A percentile compares a stretch with the other conserved stretches of the same genome.
Evolutionary conservation across 1,140 invertebrate species (phyloP).

Genomic region (Zelostemma sp.): DNA sequence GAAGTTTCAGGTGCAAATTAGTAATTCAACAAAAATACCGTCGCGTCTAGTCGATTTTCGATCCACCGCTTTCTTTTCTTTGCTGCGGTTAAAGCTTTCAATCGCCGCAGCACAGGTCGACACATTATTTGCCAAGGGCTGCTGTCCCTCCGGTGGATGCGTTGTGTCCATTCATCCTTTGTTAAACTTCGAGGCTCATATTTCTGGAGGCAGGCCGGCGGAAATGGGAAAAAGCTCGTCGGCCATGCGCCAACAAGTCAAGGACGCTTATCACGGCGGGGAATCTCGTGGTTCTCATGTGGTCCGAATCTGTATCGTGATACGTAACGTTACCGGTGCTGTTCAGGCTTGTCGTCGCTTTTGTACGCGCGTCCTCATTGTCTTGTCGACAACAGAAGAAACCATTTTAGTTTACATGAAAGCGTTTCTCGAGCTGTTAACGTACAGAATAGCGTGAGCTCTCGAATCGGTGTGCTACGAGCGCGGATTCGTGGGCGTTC

Average conservation of each 20-base stretch:
- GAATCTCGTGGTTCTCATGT: slow-evolving; percentile 35
- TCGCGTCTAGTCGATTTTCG: no score
- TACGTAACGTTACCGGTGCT: slow-evolving; percentile 46
- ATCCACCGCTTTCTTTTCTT: no score
- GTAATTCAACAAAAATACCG: no score
- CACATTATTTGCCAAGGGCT: no score
- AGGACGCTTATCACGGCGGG: slow-evolving; percentile 32
- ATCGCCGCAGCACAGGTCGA: no score
- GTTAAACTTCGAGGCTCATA: slow-evolving; percentile 20
- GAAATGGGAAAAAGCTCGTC: slow-evolving; percentile 42
- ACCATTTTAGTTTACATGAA: slow-evolving; percentile 21
- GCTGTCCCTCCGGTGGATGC: slow-evolving; percentile 10
- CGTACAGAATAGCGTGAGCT: slow-evolving; percentile 9
- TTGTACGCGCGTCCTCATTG: slow-evolving; percentile 49
- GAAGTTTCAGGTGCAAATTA: no score
- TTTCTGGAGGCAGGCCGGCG: slow-evolving; percentile 21
- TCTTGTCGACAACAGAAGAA: slow-evolving; percentile 41
- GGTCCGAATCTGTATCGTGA: slow-evolving; percentile 36
- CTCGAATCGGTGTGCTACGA: slow-evolving; percentile 8
- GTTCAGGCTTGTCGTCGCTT: slow-evolving; percentile 49
- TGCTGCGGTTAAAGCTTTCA: no score
- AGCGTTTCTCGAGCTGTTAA: slow-evolving; percentile 11
- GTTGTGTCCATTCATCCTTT: slow-evolving; percentile 20
- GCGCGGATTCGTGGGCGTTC: background rate
- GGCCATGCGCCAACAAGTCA: slow-evolving; percentile 38